Evolutionary conservation across 2,888 invertebrate genomes (phyloP).

Genomic region (Orthosia incerta): DNA sequence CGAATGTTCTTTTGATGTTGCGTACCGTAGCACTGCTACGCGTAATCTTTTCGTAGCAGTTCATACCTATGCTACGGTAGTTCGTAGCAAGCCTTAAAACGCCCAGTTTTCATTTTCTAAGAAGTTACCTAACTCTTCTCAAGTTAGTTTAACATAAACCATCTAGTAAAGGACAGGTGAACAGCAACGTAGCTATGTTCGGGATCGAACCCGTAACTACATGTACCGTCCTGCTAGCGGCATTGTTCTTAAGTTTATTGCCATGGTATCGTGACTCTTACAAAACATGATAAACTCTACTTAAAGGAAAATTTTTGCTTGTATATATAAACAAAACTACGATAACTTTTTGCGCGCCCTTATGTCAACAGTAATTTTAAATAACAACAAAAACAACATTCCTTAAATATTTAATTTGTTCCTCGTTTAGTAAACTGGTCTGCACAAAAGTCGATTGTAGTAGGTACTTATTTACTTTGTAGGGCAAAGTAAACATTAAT

Average conservation of each 20-base stretch:
- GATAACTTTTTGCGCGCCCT: background rate
- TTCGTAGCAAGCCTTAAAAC: conserved; percentile 13
- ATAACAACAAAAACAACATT: conserved; percentile 29
- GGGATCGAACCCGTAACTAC: background rate
- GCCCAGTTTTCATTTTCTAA: no score
- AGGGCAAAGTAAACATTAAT: conserved; percentile 30
- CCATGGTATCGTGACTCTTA: background rate
- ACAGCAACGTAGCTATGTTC: background rate
- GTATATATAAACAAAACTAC: conserved; percentile 21
- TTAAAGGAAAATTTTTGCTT: conserved; percentile 21
- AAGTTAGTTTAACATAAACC: background rate
- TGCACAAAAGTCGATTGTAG: background rate
- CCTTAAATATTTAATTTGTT: conserved; percentile 19
- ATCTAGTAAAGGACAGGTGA: background rate
- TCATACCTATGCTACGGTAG: background rate
- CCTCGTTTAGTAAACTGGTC: conserved; percentile 39
- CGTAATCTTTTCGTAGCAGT: conserved; percentile 4
- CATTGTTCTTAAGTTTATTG: background rate
- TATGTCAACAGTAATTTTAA: background rate
- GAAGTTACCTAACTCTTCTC: background rate
- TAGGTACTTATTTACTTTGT: conserved; percentile 26
- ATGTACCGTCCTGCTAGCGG: background rate
- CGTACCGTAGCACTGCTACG: conserved; percentile 35
- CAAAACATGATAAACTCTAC: conserved; percentile 18
- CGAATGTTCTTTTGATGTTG: background rate